A percentile compares a stretch with the other conserved stretches of the same genome.
Evolutionary conservation across 2,113 vertebrate species (phyloP).

Genomic region (Semnopithecus entellus): DNA sequence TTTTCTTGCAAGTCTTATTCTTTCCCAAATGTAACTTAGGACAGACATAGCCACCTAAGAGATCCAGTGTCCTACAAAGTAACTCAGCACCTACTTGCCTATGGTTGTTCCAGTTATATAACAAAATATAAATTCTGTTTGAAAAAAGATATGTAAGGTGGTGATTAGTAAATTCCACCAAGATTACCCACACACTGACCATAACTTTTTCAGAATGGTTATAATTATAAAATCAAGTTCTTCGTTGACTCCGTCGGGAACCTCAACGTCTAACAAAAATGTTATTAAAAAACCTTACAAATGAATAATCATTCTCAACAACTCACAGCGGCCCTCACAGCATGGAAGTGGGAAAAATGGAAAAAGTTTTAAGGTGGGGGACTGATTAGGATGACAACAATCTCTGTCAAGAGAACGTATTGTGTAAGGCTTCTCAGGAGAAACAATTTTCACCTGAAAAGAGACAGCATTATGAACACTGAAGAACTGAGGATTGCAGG

Average conservation of each 20-base stretch:
- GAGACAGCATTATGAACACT: constrained; percentile 87
- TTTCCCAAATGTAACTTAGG: neutral
- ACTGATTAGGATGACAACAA: constrained; percentile 93
- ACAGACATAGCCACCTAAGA: neutral
- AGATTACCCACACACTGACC: constrained; percentile 77
- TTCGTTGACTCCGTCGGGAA: constrained; percentile 85
- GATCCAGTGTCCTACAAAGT: neutral
- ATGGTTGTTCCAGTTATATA: constrained; percentile 51
- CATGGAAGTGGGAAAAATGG: constrained; percentile 87
- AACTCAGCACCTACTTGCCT: constrained; percentile 5
- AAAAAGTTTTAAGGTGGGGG: constrained; percentile 91
- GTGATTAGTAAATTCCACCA: constrained; percentile 74
- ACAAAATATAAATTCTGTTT: constrained; percentile 57
- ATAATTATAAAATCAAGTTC: constrained; percentile 92
- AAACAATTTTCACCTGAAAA: constrained; percentile 95
- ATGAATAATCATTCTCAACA: constrained; percentile 94
- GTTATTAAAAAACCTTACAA: constrained; percentile 94
- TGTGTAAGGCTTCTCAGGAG: constrained; percentile 89
- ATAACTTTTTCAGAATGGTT: constrained; percentile 84
- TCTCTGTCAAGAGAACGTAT: constrained; percentile 92
- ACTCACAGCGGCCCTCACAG: constrained; percentile 92
- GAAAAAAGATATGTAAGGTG: constrained; percentile 50
- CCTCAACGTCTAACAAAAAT: constrained; percentile 90
- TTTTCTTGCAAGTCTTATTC: neutral
- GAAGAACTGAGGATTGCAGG: constrained; percentile 85